phyloP scores from a whole-genome alignment of 2,797 vertebrate genomes.

The Centropyge bicolor region DNA sequence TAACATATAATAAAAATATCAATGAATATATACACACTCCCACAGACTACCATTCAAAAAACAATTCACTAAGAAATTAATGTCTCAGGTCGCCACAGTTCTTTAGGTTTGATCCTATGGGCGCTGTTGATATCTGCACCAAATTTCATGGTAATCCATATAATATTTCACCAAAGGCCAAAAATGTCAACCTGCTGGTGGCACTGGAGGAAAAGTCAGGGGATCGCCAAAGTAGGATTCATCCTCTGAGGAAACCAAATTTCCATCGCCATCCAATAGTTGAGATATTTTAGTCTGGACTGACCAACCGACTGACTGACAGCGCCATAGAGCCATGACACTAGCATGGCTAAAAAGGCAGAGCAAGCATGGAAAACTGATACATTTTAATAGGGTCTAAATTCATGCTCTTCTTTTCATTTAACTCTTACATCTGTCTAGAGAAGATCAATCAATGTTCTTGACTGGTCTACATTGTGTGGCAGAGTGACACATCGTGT shows the following conservation, averaged over 20 bases:
- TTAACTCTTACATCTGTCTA: constrained; percentile 18
- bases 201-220: not conserved
- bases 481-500: constrained; percentile 7
- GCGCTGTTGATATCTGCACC: not conserved
- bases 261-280: not conserved
- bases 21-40: no score
- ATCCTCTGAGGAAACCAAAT: not conserved
- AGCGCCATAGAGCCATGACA: not conserved
- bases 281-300: not conserved
- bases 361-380: not conserved
- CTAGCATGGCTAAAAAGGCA: not conserved
- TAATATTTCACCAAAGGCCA: not conserved
- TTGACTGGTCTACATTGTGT: not conserved
- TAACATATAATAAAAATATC: no score
- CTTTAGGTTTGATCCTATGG: not conserved
- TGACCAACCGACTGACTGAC: not conserved
- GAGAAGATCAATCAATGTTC: constrained; percentile 29
- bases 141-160: not conserved
- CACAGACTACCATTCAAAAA: no score
- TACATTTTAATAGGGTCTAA: not conserved
- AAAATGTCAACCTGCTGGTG: not conserved
- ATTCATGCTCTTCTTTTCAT: constrained; percentile 20
- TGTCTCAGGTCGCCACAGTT: not conserved
- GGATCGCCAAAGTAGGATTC: not conserved
- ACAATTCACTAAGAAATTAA: no score